Evolutionary conservation across 2,113 vertebrate species (phyloP), one percentile per base, ranked within the genome.

Genomic region (Protomyctophum bolini): DNA sequence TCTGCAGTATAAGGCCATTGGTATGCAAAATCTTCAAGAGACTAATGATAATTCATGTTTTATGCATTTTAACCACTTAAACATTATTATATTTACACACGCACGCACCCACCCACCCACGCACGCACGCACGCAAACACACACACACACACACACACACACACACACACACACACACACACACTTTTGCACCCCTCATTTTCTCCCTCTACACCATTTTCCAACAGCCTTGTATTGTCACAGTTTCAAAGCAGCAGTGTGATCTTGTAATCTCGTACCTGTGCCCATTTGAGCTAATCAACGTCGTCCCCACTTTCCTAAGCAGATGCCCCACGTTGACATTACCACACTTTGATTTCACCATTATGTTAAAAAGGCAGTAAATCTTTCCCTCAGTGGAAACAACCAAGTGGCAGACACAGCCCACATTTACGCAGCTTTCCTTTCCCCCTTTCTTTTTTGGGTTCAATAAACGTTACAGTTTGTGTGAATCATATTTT

Each of bases 401-500:
- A 93, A 93, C 86, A 90, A 70, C 87, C 87, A 91, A 41, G 84
- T 68, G 79, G 83, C 65, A 85, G 79, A 68, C 9, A 21, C 84
- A 82, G 81, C 89, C 86, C 82, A 92, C 91, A 83, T 88, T 91
- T 92, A 88, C 86, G 85, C 81, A 58, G 47, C 73, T 76, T 77
- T 83, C 5, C 5, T 41, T 41, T 6, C 5, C 33, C 5, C 5
- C 33, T 41, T 41, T 41, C 33, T 41, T 41, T 33, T 6, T 59
- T 83, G 11, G 66, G 48, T 72, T 52, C 50, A 85, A 67, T 77
- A 83, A 88, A 75, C 65, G 76, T 88, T 88, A 81, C 70, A 76
- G 80, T 85, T 76, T 75, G 52, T 87, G 90, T 87, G 90, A 88
- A 73, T 88, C 80, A 92, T 49, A 87, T 85, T 91, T 93, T 93